phyloP scores from a whole-genome alignment of 2,797 vertebrate species.

The Malacoraja senta region DNA sequence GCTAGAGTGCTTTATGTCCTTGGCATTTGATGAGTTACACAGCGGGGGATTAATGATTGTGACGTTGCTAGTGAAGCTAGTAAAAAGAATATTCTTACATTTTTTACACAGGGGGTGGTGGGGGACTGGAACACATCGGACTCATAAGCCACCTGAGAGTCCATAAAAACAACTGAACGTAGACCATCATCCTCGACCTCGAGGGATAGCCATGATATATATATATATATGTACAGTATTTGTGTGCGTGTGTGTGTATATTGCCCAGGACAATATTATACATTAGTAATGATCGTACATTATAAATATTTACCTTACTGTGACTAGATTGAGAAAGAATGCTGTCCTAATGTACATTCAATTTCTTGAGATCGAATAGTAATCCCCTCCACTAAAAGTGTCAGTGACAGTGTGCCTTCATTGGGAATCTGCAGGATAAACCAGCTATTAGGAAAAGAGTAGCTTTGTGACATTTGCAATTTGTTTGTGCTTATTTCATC shows the following conservation, averaged over 20 bases:
- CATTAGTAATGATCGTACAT: background rate
- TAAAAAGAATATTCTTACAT: background rate
- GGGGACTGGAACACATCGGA: no score
- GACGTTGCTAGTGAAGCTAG: background rate
- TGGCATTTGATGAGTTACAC: slow-evolving; percentile 3
- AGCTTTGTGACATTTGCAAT: background rate
- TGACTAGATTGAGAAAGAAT: background rate
- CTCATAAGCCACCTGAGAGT: no score
- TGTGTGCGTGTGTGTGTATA: no score
- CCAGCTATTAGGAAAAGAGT: background rate
- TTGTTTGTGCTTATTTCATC: background rate
- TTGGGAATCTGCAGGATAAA: background rate
- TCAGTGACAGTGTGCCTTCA: background rate
- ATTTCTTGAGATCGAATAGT: background rate
- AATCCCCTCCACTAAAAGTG: background rate
- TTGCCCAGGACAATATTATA: background rate
- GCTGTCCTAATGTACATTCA: background rate
- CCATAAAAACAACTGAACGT: no score
- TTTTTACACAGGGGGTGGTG: background rate
- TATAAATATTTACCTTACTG: background rate
- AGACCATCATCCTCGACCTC: no score
- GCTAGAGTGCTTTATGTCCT: background rate
- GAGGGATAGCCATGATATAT: no score
- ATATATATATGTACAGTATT: no score
- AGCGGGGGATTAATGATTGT: background rate